phyloP scores from a whole-genome alignment of 2,797 vertebrate species.

The Epinephelus malabaricus region DNA sequence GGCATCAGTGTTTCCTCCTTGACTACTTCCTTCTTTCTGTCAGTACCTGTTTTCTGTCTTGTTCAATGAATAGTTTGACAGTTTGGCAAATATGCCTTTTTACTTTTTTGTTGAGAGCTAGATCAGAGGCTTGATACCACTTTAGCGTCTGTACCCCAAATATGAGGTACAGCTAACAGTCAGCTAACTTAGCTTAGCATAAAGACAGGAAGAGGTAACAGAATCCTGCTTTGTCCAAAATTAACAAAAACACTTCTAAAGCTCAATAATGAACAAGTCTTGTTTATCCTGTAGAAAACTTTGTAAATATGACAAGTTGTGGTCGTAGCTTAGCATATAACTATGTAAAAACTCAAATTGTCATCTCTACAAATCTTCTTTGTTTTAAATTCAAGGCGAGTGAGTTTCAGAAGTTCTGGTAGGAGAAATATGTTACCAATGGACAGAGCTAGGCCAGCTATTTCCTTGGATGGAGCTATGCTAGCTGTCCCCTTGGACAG shows the following conservation, averaged over 20 bases:
- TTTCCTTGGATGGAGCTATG: too few species aligned
- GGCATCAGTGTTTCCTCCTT: slow-evolving; percentile 27
- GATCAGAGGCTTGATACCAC: slow-evolving; percentile 10
- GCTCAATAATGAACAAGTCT: not conserved
- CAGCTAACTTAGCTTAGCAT: not conserved
- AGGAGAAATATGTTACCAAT: not conserved
- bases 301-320: not conserved
- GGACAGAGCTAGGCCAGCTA: not conserved
- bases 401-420: not conserved
- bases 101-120: not conserved
- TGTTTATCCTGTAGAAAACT: not conserved
- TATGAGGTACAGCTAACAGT: not conserved
- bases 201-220: not conserved
- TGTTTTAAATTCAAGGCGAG: not conserved
- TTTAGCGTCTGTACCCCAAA: not conserved
- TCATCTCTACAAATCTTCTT: not conserved
- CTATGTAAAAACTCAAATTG: not conserved
- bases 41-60: slow-evolving; percentile 58
- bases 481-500: too few species aligned
- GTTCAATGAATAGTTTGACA: slow-evolving; percentile 31
- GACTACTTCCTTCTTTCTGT: slow-evolving; percentile 36
- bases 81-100: slow-evolving; percentile 10
- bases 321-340: not conserved
- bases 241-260: not conserved
- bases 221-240: not conserved